phyloP scores from a whole-genome alignment of 2,888 invertebrate genomes.

The Peribatodes rhomboidaria region DNA sequence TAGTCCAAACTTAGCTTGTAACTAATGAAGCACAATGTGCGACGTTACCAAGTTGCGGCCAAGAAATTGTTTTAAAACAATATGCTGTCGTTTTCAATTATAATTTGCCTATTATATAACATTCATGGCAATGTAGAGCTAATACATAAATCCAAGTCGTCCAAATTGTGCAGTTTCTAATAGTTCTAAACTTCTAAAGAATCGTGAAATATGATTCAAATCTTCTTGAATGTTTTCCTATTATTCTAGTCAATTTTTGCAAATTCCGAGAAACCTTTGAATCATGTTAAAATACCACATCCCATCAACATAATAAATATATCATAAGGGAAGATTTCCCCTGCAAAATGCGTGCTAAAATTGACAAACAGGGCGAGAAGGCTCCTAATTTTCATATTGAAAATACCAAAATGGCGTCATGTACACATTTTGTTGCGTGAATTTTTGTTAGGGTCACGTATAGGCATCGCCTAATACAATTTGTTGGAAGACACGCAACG shows the following conservation, averaged over 20 bases:
- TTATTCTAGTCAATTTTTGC: too few relatives aligned
- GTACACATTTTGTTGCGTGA: constrained; percentile 69
- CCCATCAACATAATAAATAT: constrained; percentile 45
- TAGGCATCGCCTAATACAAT: constrained; percentile 82
- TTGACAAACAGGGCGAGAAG: constrained; percentile 53
- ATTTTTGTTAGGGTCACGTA: constrained; percentile 77
- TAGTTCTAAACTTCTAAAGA: too few relatives aligned
- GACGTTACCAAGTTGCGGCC: constrained; percentile 34
- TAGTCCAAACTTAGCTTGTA: constrained; percentile 45
- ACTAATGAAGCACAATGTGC: constrained; percentile 46
- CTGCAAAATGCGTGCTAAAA: constrained; percentile 59
- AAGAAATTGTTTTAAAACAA: neutral
- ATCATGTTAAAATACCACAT: constrained; percentile 33
- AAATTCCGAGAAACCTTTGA: too few relatives aligned
- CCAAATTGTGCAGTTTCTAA: too few relatives aligned
- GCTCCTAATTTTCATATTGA: constrained; percentile 70
- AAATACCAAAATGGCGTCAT: constrained; percentile 64
- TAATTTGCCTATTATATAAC: too few relatives aligned
- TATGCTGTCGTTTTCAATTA: neutral
- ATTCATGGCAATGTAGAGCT: too few relatives aligned
- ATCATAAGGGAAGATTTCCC: constrained; percentile 49
- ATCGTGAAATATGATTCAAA: constrained; percentile 23
- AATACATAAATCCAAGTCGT: too few relatives aligned
- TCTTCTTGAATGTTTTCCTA: too few relatives aligned
- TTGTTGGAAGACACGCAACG: constrained; percentile 75